These are phyloP conservation scores for Aramus guarauna DNA, from an alignment of 2,113 vertebrate genomes.

Conservation along the genomic window DNA sequence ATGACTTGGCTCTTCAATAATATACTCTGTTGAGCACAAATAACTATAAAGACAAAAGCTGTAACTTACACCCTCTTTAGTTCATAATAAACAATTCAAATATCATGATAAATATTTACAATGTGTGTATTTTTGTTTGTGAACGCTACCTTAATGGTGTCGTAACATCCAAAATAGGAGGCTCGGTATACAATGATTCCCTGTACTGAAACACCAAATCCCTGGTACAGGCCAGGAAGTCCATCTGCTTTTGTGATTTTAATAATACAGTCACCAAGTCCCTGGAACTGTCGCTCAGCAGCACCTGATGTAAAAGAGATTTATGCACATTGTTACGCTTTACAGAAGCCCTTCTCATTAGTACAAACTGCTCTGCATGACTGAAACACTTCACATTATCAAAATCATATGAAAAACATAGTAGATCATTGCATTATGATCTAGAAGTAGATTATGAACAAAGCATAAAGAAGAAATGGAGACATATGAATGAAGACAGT, in stretches of 20 bases:
- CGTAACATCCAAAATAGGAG: conserved; percentile 62
- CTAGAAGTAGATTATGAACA: too few species aligned
- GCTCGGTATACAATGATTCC: conserved; percentile 52
- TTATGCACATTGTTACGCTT: neutral
- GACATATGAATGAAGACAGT: neutral
- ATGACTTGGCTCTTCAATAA: neutral
- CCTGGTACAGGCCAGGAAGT: conserved; percentile 43
- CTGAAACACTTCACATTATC: neutral
- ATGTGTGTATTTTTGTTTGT: neutral
- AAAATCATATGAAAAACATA: neutral
- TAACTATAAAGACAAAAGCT: neutral
- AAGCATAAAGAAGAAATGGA: neutral
- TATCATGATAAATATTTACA: neutral
- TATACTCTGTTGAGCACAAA: neutral
- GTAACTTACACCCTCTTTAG: neutral
- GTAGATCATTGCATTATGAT: neutral
- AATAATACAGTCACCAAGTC: conserved; percentile 51
- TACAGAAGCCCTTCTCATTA: neutral
- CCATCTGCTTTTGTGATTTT: conserved; percentile 51
- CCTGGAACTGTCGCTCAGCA: conserved; percentile 53
- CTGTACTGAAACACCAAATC: conserved; percentile 59
- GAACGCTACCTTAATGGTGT: conserved; percentile 61
- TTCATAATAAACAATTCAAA: neutral
- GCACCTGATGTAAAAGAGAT: conserved; percentile 4
- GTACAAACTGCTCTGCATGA: neutral